Evolutionary conservation across 2,113 vertebrate genomes (phyloP), one percentile per base, ranked within the genome.

Genomic region (Aramus guarauna): DNA sequence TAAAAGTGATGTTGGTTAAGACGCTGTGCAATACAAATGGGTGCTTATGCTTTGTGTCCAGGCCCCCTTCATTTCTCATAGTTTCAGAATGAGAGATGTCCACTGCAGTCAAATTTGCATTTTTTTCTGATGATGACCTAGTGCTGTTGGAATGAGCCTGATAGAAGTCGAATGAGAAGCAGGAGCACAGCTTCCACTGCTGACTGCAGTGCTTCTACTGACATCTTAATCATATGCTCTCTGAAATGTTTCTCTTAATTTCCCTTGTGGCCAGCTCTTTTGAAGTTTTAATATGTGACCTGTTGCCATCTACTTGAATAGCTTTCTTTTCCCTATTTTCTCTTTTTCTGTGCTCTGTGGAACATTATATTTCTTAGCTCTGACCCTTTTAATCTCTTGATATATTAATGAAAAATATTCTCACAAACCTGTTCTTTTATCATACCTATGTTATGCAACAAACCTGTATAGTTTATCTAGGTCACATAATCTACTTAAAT

Each of bases 231-330:
- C 89, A 85, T n/a, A 71, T 12, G 27, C 50, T 92, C 71, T 91
- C 80, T 90, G 85, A 91, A 94, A 94, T 88, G 18, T 63, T 94
- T 73, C 71, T 78, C 56, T 73, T 93, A 58, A 88, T 95, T 84
- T 94, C 93, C 83, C 85, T 48, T 74, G 86, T 88, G 74, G 68
- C 21, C 41, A 88, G 41, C 52, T 68, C 76, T 93, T 95, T 80
- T 94, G 74, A 92, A 94, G 94, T 79, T 96, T 81, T 48, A 94
- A 58, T 85, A 85, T 69, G 50, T 94, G 85, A 94, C 78, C 73
- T 93, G 59, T 89, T 93, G 62, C 94, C 88, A 92, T 85, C 85
- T 84, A 76, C 64, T 69, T 7, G 0, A 94, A 71, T 81, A 94
- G 77, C 29, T 88, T 21, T 74, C 88, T 95, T 95, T 76, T 63